Conservation (phyloP, 2,797 vertebrate genomes). For the Bradypodion pumilum region DNA sequence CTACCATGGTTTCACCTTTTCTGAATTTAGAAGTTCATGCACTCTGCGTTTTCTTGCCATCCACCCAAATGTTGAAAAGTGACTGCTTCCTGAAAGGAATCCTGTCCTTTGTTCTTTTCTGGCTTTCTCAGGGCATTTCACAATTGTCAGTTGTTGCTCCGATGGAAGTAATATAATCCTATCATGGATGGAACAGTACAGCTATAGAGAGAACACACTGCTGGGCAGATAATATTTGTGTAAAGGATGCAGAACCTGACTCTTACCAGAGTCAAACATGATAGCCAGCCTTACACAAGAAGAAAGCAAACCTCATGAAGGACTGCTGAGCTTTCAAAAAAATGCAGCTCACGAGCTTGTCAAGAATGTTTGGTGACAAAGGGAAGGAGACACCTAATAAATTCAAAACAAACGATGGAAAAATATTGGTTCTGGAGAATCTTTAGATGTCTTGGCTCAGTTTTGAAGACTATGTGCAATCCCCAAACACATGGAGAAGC, state of each 20-base stretch:
- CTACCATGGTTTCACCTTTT: background rate
- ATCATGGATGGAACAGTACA: background rate
- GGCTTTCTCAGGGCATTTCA: background rate
- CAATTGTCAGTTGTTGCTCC: background rate
- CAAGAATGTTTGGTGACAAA: slow-evolving; percentile 33
- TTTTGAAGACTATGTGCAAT: slow-evolving; percentile 44
- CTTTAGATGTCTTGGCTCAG: slow-evolving; percentile 22
- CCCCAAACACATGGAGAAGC: slow-evolving; percentile 9
- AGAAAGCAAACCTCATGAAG: slow-evolving; percentile 29
- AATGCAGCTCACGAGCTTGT: slow-evolving; percentile 29
- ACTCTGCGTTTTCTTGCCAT: background rate
- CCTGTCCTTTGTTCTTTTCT: background rate
- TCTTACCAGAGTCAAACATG: slow-evolving; percentile 32
- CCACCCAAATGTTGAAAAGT: no score
- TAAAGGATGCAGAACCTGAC: slow-evolving; percentile 38
- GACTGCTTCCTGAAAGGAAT: background rate
- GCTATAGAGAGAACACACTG: background rate
- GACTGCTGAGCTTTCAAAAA: slow-evolving; percentile 49
- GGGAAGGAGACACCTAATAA: slow-evolving; percentile 45
- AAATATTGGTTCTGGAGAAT: slow-evolving; percentile 69
- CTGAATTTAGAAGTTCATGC: background rate
- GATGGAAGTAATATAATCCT: background rate
- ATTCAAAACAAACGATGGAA: slow-evolving; percentile 32
- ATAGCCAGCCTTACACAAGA: slow-evolving; percentile 16
- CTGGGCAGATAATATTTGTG: slow-evolving; percentile 40